Conservation (phyloP, 2,797 vertebrate genomes). For the Rhabdophis nuchalis region DNA sequence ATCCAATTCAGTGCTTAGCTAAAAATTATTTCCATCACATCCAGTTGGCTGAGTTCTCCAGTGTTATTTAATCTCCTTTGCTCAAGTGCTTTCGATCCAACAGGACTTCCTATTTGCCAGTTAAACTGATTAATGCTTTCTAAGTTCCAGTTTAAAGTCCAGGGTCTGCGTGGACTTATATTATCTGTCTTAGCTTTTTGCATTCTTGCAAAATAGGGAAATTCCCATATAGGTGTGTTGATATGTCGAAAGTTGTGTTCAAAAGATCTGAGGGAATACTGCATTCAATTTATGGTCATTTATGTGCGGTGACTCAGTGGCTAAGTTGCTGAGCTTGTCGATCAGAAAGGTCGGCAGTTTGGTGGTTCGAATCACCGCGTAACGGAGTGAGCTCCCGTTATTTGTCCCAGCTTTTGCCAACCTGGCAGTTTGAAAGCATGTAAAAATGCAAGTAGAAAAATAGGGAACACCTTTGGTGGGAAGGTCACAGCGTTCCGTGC, state of each 20-base stretch:
- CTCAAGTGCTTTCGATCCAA: background rate
- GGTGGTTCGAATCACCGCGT: no score
- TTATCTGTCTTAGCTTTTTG: background rate
- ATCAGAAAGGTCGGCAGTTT: no score
- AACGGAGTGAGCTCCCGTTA: no score
- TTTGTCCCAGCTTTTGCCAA: no score
- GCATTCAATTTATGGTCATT: background rate
- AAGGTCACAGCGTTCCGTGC: no score
- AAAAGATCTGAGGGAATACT: background rate
- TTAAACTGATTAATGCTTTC: background rate
- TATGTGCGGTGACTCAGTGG: no score
- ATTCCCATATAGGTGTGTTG: fast-evolving
- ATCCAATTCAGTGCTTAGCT: background rate
- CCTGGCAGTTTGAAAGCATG: no score
- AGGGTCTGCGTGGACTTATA: no score
- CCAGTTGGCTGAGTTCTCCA: background rate
- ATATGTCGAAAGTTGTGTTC: background rate
- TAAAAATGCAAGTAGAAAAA: no score
- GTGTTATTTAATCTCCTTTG: background rate
- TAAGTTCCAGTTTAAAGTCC: background rate
- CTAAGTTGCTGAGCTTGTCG: no score
- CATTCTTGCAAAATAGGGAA: background rate
- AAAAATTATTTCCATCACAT: background rate
- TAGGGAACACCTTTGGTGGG: no score
- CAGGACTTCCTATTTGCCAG: background rate